Evolutionary conservation across 2,113 vertebrate species (phyloP).

Genomic region (Talpa occidentalis): DNA sequence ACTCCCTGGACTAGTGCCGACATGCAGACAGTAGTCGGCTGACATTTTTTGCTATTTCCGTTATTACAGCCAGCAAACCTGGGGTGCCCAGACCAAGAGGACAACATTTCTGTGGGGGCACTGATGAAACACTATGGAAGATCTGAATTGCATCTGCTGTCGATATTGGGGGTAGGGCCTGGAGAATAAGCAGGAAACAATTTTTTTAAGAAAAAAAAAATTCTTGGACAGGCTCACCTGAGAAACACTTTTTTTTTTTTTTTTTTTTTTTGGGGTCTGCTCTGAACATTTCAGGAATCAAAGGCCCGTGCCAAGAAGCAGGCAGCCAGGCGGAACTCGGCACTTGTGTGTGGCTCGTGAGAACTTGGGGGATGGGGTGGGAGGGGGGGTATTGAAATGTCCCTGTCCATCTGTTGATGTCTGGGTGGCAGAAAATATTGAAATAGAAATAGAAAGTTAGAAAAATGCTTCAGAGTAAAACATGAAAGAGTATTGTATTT

Average conservation of each 20-base stretch:
- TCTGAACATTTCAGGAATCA: conserved; percentile 77
- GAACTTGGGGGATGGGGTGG: conserved; percentile 65
- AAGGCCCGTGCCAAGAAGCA: conserved; percentile 65
- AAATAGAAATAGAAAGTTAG: conserved; percentile 83
- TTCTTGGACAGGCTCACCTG: conserved; percentile 11
- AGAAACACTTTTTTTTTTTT: conserved; percentile 47
- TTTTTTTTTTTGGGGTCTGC: conserved; percentile 33
- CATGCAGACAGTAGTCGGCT: conserved; percentile 88
- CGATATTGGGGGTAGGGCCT: background rate
- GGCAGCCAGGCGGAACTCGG: background rate
- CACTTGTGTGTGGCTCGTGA: conserved; percentile 49
- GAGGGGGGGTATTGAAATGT: conserved; percentile 74
- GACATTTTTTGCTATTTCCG: conserved; percentile 85
- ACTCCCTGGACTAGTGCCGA: conserved; percentile 90
- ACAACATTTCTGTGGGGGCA: background rate
- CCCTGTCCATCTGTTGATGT: conserved; percentile 84
- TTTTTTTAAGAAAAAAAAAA: conserved; percentile 20
- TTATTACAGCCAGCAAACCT: conserved; percentile 84
- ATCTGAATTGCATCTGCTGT: background rate
- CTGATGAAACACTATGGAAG: fast-evolving
- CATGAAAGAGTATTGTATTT: conserved; percentile 79
- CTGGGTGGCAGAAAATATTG: conserved; percentile 79
- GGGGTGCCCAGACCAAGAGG: conserved; percentile 46
- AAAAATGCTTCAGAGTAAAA: conserved; percentile 79
- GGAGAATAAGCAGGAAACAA: background rate